phyloP scores from a whole-genome alignment of 1,140 invertebrate genomes.

The Diploscapter pachys region DNA sequence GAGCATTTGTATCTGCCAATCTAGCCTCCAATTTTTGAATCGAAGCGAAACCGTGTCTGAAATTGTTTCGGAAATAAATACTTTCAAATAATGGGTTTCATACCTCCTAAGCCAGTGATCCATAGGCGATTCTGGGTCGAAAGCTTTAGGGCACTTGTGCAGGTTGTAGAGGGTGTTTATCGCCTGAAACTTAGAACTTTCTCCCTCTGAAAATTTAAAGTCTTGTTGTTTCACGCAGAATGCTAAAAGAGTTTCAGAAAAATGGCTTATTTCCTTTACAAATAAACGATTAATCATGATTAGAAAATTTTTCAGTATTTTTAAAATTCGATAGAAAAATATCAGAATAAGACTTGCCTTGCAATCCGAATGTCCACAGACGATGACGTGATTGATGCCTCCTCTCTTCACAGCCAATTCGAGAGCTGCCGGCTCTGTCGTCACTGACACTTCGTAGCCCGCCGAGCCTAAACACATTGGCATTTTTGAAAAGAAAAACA shows the following conservation, averaged over 20 bases:
- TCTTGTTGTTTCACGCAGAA: neutral
- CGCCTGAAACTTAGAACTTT: constrained; percentile 61
- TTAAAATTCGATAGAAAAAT: neutral
- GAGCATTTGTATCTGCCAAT: constrained; percentile 62
- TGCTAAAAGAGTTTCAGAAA: too few species aligned
- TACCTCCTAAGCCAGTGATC: constrained; percentile 78
- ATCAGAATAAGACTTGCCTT: constrained; percentile 64
- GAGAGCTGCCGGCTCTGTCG: constrained; percentile 87
- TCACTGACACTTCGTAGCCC: constrained; percentile 54
- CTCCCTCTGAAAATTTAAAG: neutral
- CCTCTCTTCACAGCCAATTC: constrained; percentile 90
- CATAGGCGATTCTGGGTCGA: constrained; percentile 78
- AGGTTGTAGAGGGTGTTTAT: constrained; percentile 86
- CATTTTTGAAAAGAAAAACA: constrained; percentile 3
- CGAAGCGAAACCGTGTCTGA: constrained; percentile 73
- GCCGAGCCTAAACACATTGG: constrained; percentile 45
- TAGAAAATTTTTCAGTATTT: neutral
- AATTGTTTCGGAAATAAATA: too few species aligned
- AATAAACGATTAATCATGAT: too few species aligned
- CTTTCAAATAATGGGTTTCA: too few species aligned
- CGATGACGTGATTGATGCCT: constrained; percentile 84
- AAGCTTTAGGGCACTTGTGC: constrained; percentile 72
- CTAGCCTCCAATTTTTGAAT: constrained; percentile 76
- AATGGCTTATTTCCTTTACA: too few species aligned
- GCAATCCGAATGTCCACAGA: constrained; percentile 94